Evolutionary conservation across 2,113 vertebrate species (phyloP), one percentile per base, ranked within the genome.

Genomic region (Istiophorus platypterus): DNA sequence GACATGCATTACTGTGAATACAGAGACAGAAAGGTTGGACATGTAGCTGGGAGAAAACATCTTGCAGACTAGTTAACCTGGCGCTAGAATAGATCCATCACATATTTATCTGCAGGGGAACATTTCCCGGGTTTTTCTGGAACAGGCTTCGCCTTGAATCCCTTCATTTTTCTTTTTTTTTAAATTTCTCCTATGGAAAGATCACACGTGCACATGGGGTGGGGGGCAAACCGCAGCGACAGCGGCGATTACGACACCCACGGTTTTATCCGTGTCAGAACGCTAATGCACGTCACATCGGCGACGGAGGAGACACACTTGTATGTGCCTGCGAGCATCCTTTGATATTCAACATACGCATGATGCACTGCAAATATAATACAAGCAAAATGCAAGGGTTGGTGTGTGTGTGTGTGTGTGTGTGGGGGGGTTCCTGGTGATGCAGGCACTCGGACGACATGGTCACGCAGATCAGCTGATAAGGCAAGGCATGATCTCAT

Each of bases 1-100:
- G 64, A 86, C 88, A 87, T 85, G 88, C 90, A 85, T 70, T 69
- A 9, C 37, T 51, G 64, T 54, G 49, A 78, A 61, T 5, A 67
- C 69, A 89, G 14, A 58, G 37, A 72, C n/a, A 37, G 15, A 65
- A 24, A 56, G 68, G 15, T 24, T 18, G n/a, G 71, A 29, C 5
- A 45, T 56, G 22, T 7, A 64, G 39, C 75, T 71, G 37, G n/a
- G n/a, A n/a, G n/a, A 22, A 65, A 49, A 76, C 31, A 57, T 29
- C 45, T 51, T 15, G 49, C 63, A 34, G 47, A 41, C 63, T 15
- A 56, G 67, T 15, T n/a, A 49, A 22, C 18, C 47, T 39, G 26
- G 18, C 34, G 9, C 15, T 42, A 7, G 31, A 41, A 58, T 1
- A 2, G 4, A 27, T 39, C 7, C 13, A 12, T 76, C 24, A 41